These are phyloP conservation scores for Leuctra nigra DNA, from an alignment of 2,888 invertebrate species.

Conservation along the genomic window DNA sequence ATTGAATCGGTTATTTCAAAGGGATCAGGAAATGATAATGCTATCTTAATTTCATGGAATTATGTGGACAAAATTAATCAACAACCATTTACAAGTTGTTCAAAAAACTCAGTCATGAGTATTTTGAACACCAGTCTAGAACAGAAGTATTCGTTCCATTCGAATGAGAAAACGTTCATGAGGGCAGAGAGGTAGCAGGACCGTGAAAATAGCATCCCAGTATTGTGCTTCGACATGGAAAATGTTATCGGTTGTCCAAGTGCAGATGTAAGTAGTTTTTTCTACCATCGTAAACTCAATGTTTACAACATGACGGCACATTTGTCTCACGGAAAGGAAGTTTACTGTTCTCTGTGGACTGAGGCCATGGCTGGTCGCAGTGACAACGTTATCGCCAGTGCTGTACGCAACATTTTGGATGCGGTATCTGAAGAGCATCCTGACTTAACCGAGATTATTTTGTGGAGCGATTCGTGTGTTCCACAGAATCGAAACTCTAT, in stretches of 20 bases:
- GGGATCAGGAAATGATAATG: too few species aligned
- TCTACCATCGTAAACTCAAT: constrained; percentile 23
- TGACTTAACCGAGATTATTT: constrained; percentile 1
- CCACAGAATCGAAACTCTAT: constrained; percentile 11
- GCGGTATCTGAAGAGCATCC: not conserved
- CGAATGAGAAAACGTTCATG: too few species aligned
- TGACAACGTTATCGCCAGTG: constrained; percentile 11
- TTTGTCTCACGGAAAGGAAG: not conserved
- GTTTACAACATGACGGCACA: constrained; percentile 1
- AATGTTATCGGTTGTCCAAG: constrained; percentile 16
- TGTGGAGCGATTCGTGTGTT: constrained; percentile 18
- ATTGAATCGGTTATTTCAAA: too few species aligned
- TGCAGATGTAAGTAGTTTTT: constrained; percentile 23
- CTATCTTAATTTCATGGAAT: too few species aligned
- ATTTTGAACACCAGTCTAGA: too few species aligned
- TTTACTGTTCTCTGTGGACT: constrained; percentile 1
- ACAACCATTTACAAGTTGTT: too few species aligned
- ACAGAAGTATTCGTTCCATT: too few species aligned
- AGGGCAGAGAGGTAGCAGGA: constrained; percentile 16
- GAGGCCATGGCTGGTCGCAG: constrained; percentile 1
- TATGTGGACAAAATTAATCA: too few species aligned
- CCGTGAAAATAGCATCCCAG: not conserved
- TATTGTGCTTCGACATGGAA: constrained; percentile 5
- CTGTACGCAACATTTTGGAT: not conserved
- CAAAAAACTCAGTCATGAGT: too few species aligned